Base-by-base conservation (phyloP, 2,888 invertebrate genomes). In the Caenorhabditis doughertyi region DNA sequence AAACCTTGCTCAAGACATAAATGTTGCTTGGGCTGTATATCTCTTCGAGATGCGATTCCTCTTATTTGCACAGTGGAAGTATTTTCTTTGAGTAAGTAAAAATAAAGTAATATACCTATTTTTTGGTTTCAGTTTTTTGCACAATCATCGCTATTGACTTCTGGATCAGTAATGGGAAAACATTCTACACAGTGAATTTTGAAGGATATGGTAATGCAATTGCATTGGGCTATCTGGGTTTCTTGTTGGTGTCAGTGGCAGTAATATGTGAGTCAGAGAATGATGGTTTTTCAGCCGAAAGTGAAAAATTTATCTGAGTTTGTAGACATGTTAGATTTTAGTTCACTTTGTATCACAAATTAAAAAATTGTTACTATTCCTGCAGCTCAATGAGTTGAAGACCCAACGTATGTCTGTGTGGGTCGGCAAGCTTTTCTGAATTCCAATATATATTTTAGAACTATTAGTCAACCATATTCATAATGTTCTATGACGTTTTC, bases 1-100 rank as follows among this genome's bases (percentile, higher is more conserved):
- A 83, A 81, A 53, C 85, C 86, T 23, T 85, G 84, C 49, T 85
- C 87, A 0, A 81, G 79, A 23, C 87, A 87, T 23, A 79, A 79
- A 62, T 87, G 87, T 27, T 87, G 87, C 51, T 73, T 87, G 16
- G 87, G 87, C 3, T 87, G 85, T 53, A 81, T 87, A 32, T 83
- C 85, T 0, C 68, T 87, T 1, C 51, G 76, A 7, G 87, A 85
- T 56, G 87, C 87, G 0, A 77, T 87, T 18, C 87, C 85, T 25
- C 65, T 85, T 2, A 87, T 87, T 49, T 87, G 87, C 39, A 83
- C 80, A 1, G 70, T 77, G 3, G 85, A 87, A 55, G 42, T 87
- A 0, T 81, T 87, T n/a, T 56, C 44, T 7, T 23, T 80, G 4
- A 62, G 80, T 70, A 47, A 4, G 51, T 47, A 42, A 7, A 42